Evolutionary conservation across 2,888 invertebrate species (phyloP).

Genomic region (Drosophila recens): DNA sequence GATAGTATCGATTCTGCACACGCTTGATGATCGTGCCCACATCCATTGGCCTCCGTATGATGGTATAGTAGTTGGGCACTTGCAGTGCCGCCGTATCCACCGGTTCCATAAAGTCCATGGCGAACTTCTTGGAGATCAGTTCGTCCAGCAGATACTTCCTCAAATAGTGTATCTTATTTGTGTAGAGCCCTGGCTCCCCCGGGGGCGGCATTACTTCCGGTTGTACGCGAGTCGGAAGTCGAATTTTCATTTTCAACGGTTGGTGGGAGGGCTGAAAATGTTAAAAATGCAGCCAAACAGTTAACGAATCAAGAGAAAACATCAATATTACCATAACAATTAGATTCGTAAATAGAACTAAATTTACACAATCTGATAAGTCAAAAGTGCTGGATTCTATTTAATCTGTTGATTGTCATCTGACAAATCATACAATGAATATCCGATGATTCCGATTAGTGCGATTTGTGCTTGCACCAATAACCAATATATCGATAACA

Average conservation of each 20-base stretch:
- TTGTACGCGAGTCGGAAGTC: slow-evolving; percentile 33
- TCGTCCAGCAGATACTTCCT: slow-evolving; percentile 51
- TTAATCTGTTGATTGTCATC: background rate
- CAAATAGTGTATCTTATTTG: slow-evolving; percentile 53
- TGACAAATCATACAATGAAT: slow-evolving; percentile 3
- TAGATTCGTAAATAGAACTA: background rate
- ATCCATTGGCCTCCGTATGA: slow-evolving; percentile 44
- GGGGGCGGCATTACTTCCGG: slow-evolving; percentile 38
- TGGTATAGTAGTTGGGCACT: slow-evolving; percentile 33
- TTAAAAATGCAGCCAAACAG: background rate
- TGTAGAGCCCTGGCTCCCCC: slow-evolving; percentile 28
- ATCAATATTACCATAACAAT: background rate
- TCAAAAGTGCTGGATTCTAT: background rate
- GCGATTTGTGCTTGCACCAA: background rate
- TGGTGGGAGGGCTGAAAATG: background rate
- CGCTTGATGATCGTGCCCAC: slow-evolving; percentile 48
- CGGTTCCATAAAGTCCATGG: slow-evolving; percentile 49
- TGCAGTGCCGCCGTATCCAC: slow-evolving; percentile 31
- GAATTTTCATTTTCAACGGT: background rate
- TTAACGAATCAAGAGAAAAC: background rate
- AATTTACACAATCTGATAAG: background rate
- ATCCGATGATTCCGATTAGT: background rate
- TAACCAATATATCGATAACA: background rate
- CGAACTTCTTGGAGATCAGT: slow-evolving; percentile 43
- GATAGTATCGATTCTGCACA: slow-evolving; percentile 45